These are phyloP conservation scores for Acropternis orthonyx DNA, from an alignment of 2,797 vertebrate genomes.

Conservation along the genomic window DNA sequence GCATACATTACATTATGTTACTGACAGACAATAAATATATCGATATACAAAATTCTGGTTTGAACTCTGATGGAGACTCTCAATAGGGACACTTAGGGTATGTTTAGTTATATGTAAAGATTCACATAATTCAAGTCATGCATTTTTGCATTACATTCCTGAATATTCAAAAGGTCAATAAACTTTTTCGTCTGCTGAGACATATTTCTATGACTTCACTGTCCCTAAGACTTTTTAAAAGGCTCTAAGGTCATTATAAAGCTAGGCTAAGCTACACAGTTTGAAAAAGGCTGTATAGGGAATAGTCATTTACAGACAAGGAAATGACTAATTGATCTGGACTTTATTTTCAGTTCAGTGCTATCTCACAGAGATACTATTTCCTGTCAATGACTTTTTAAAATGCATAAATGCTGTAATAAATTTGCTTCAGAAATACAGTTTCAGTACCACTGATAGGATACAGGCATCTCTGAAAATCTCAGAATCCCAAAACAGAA, in stretches of 20 bases:
- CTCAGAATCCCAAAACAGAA: background rate
- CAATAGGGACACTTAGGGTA: background rate
- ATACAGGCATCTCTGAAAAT: background rate
- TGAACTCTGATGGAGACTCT: background rate
- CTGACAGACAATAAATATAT: background rate
- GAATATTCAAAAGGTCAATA: slow-evolving; percentile 14
- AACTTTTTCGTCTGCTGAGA: background rate
- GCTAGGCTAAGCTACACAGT: background rate
- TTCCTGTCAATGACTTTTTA: background rate
- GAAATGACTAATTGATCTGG: slow-evolving; percentile 1
- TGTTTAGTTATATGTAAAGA: background rate
- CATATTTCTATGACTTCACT: background rate
- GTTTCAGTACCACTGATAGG: background rate
- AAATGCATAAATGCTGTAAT: background rate
- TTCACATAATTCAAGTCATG: background rate
- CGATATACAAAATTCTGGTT: background rate
- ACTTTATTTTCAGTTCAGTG: background rate
- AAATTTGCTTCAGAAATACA: background rate
- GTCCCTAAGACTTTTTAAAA: background rate
- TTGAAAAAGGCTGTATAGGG: background rate
- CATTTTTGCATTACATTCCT: background rate
- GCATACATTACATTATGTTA: background rate
- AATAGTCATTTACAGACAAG: background rate
- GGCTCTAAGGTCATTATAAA: background rate
- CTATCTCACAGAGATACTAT: background rate